Percentiles rank a stretch among this genome's conserved stretches.
Evolutionary conservation across 2,888 invertebrate genomes (phyloP).

Genomic region (Lacanobia wlatinum): DNA sequence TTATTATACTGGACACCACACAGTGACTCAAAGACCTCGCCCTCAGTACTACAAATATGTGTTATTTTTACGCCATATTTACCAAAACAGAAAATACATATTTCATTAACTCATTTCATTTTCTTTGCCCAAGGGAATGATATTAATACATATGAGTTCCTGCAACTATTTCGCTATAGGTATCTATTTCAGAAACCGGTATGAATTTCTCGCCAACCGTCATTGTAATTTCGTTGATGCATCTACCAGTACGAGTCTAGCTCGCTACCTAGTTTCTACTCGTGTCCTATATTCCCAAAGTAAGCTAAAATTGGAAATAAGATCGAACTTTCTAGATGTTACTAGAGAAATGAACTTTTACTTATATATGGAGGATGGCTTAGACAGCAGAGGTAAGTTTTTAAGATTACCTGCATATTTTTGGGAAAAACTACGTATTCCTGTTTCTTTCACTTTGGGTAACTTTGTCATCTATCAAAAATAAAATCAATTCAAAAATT

Average conservation of each 20-base stretch:
- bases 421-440: neutral
- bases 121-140: conserved; percentile 16
- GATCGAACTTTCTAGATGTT: conserved; percentile 52
- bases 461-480: too few relatives aligned
- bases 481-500: neutral
- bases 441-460: neutral
- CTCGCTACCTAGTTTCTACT: conserved; percentile 40
- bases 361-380: conserved; percentile 4
- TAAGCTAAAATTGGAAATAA: conserved; percentile 56
- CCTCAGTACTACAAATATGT: neutral
- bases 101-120: conserved; percentile 37
- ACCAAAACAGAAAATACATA: conserved; percentile 25
- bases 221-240: conserved; percentile 68
- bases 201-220: conserved; percentile 54
- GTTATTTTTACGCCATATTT: conserved; percentile 3
- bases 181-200: conserved; percentile 28
- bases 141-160: conserved; percentile 30
- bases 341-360: conserved; percentile 43
- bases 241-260: conserved; percentile 45
- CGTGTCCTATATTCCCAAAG: conserved; percentile 58
- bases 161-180: conserved; percentile 20
- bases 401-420: neutral
- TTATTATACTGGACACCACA: too few relatives aligned
- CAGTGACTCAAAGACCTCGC: neutral
- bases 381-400: neutral